These are phyloP conservation scores for Ciconia nigra DNA, from an alignment of 2,797 vertebrate genomes.

Conservation along the genomic window DNA sequence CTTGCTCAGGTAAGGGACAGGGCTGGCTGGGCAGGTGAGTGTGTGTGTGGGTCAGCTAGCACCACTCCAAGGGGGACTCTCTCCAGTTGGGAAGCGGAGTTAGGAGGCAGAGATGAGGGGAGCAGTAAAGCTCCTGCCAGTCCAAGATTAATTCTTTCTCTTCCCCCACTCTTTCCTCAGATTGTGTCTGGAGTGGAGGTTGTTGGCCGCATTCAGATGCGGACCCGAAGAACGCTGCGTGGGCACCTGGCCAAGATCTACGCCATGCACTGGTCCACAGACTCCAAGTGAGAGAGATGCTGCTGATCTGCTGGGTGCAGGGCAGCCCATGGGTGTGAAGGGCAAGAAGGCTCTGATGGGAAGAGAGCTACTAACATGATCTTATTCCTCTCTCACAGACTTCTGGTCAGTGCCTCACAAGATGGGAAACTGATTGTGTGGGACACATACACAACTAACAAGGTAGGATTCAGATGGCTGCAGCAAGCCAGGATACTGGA, in stretches of 20 bases:
- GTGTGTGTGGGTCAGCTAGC: not conserved
- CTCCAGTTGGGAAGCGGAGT: not conserved
- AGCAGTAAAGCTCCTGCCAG: not conserved
- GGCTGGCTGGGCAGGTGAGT: not conserved
- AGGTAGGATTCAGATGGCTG: slow-evolving; percentile 73
- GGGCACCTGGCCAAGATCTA: slow-evolving; percentile 99
- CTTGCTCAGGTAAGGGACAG: slow-evolving; percentile 81
- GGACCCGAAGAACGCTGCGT: slow-evolving; percentile 91
- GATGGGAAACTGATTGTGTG: slow-evolving; percentile 98
- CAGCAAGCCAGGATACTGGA: accelerated
- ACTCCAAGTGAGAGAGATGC: slow-evolving; percentile 83
- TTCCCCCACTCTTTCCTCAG: not conserved
- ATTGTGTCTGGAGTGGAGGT: slow-evolving; percentile 77
- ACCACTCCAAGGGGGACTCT: not conserved
- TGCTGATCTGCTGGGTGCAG: not conserved
- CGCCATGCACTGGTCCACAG: slow-evolving; percentile 94
- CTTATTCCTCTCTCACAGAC: slow-evolving; percentile 70
- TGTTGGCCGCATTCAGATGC: slow-evolving; percentile 88
- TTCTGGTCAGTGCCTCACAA: slow-evolving; percentile 96
- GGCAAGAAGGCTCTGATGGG: not conserved
- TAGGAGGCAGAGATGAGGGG: not conserved
- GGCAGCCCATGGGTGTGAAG: not conserved
- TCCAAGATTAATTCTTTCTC: not conserved
- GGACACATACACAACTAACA: slow-evolving; percentile 96
- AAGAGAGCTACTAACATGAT: not conserved